Evolutionary conservation across 2,888 invertebrate genomes (phyloP), one percentile per base, ranked within the genome.

Genomic region (Trimorus sp.): DNA sequence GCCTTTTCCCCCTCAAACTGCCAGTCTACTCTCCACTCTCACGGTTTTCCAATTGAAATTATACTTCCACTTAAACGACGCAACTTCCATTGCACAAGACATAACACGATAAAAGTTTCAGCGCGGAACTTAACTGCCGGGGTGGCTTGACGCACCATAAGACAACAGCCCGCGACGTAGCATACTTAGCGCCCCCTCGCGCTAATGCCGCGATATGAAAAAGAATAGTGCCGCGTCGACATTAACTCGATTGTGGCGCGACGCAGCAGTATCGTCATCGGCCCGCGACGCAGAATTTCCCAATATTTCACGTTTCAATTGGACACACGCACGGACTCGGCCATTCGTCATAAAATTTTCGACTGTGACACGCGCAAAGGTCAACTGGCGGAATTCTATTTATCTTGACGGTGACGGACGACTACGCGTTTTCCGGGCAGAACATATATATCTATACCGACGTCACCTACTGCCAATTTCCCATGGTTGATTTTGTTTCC

Each of bases 331-430:
- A 51, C 40, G 36, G 45, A 68, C 26, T 48, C 76, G 26, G 26
- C 62, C 76, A 81, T 81, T 76, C 60, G 63, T 81, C 81, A 81
- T 66, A 71, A 75, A 75, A 75, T 71, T 76, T 76, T 54, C 63
- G 49, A 68, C 65, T 49, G 49, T 71, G 81, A 76, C 76, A 76
- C 62, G 76, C 56, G 68, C 59, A 76, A 65, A 81, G 81, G 81
- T 81, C 81, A 81, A 81, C 71, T 58, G 76, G 73, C 48, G 56
- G 71, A 76, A 81, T 76, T 70, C 70, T 68, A 70, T 81, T 81
- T 75, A 75, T 76, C 71, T 62, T 74, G 62, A 69, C 75, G 65
- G 60, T 81, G 76, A 81, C 76, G 66, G 68, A 81, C 58, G 81
- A 71, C 76, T 58, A 36, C 36, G 45, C 53, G 51, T 63, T 70